phyloP scores from a whole-genome alignment of 2,888 invertebrate genomes.

The Ptychoptera albimana region DNA sequence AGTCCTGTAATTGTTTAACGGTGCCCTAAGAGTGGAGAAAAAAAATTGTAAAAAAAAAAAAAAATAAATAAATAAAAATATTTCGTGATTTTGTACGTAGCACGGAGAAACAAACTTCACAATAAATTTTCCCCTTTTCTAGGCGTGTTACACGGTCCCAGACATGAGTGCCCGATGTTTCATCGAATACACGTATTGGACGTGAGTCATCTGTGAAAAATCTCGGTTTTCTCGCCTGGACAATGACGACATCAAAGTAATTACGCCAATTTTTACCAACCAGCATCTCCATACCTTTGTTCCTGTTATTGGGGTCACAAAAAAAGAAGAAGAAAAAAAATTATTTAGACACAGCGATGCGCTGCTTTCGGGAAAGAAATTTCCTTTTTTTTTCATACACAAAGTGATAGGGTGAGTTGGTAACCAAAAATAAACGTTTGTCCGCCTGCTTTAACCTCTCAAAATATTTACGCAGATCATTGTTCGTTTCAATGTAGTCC shows the following conservation, averaged over 20 bases:
- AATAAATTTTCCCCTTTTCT: constrained; percentile 79
- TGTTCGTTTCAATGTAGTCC: constrained; percentile 64
- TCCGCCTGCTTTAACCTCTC: constrained; percentile 51
- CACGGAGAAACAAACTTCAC: constrained; percentile 52
- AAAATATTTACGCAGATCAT: constrained; percentile 57
- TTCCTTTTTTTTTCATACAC: constrained; percentile 47
- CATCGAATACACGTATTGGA: constrained; percentile 79
- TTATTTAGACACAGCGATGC: neutral
- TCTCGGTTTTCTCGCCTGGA: constrained; percentile 87
- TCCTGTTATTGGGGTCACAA: constrained; percentile 37
- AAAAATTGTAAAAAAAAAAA: neutral
- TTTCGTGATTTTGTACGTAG: neutral
- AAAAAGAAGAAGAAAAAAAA: neutral
- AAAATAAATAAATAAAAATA: neutral
- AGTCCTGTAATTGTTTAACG: constrained; percentile 73
- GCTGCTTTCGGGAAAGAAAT: no score
- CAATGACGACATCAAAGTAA: constrained; percentile 86
- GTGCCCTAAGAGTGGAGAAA: constrained; percentile 68
- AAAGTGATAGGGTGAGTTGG: constrained; percentile 92
- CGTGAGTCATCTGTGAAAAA: constrained; percentile 89
- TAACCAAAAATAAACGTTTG: constrained; percentile 87
- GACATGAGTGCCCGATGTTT: constrained; percentile 59
- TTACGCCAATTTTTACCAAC: constrained; percentile 80
- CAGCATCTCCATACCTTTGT: constrained; percentile 80
- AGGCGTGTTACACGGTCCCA: constrained; percentile 84